Base-by-base conservation (phyloP, 2,797 vertebrate genomes). In the Pseudopleuronectes americanus region DNA sequence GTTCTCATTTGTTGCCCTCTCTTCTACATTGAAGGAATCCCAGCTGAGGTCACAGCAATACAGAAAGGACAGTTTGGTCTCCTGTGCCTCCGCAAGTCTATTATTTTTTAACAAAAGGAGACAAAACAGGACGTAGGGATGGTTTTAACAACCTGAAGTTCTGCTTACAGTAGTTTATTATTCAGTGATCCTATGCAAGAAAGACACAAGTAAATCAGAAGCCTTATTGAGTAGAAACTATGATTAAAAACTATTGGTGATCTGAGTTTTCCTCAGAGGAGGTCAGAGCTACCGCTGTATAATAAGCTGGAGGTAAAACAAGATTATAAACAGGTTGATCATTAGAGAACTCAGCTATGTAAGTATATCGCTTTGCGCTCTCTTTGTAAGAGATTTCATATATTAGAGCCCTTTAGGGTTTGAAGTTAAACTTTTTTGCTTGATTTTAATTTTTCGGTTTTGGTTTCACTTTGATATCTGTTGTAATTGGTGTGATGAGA, bases 351-450 rank as follows among this genome's bases (percentile, higher is more conserved):
- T 67, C 67, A 49, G 68, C 75, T 36, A 79, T 79, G 67, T 85
- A 38, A 12, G n/a, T 71, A 58, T 81, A 6, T 76, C 31, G 76
- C 41, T 68, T 63, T 67, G 41, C 70, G 75, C 79, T 91, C 92
- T 94, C 93, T 94, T 93, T 92, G 88, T 94, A 93, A 94, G 93
- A 94, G 92, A 92, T 81, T 64, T 17, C 64, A 81, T 83, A 56
- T 73, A 79, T 91, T 90, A 83, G 64, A 87, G 88, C 92, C 91
- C 51, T 84, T 87, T 79, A 45, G 89, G 92, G 90, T 90, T 79
- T 80, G 38, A 68, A 74, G 23, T 38, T 33, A 71, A 84, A 72
- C 38, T 17, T 72, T 83, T 83, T 71, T 59, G 51, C 77, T 90
- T 62, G 23, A 68, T 81, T 87, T 33, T 75, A 78, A 76, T 48